phyloP scores from a whole-genome alignment of 2,888 invertebrate species.

The Anodontia alba region DNA sequence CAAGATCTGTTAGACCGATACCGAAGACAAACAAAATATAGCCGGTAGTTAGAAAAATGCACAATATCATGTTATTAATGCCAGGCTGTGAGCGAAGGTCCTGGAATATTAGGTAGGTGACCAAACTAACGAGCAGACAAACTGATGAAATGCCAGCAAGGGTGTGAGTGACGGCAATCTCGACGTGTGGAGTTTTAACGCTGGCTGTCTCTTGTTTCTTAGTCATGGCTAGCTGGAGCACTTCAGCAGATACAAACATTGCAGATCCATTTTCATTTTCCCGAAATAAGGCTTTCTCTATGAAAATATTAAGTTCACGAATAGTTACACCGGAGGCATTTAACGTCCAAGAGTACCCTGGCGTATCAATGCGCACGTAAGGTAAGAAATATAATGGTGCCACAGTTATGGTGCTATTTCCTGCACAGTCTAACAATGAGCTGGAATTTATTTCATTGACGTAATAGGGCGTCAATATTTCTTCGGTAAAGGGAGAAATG shows the following conservation, averaged over 20 bases:
- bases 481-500: neutral
- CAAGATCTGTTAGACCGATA: conserved; percentile 13
- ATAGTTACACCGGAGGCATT: conserved; percentile 20
- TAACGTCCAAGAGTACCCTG: neutral
- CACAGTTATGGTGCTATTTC: neutral
- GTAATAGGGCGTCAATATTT: neutral
- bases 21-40: conserved; percentile 55
- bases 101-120: conserved; percentile 50
- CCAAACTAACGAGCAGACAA: conserved; percentile 51
- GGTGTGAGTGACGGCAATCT: conserved; percentile 28
- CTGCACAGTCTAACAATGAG: neutral
- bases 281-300: neutral
- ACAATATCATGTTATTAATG: conserved; percentile 58
- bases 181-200: neutral
- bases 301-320: neutral
- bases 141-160: conserved; percentile 46
- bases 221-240: neutral
- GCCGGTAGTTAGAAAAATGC: conserved; percentile 49
- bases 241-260: neutral
- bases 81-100: conserved; percentile 56
- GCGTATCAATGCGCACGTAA: conserved; percentile 8
- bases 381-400: neutral
- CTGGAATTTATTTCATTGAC: neutral
- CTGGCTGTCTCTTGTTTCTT: neutral
- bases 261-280: neutral